These are phyloP conservation scores for Rhynchopsitta pachyrhyncha DNA, from an alignment of 2,113 vertebrate genomes.

Conservation along the genomic window DNA sequence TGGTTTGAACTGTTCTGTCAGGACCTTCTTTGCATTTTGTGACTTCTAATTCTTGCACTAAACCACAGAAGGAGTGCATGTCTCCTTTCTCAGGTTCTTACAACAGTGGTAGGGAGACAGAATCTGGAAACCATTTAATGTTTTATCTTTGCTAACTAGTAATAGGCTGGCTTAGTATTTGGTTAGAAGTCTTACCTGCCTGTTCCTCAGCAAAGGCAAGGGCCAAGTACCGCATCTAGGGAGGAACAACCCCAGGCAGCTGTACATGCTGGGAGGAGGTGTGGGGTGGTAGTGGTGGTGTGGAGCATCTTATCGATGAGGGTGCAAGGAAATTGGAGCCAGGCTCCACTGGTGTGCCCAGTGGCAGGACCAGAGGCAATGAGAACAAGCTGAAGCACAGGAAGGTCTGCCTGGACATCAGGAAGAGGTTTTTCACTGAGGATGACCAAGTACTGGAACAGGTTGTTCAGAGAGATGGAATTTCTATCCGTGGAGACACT, in stretches of 20 bases:
- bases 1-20: background rate
- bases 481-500: background rate
- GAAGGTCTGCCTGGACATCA: background rate
- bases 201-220: background rate
- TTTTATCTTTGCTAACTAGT: background rate
- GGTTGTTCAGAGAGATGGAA: background rate
- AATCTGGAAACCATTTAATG: background rate
- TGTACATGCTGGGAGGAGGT: accelerated
- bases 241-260: background rate
- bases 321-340: background rate
- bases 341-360: background rate
- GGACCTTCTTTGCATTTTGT: background rate
- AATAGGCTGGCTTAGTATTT: background rate
- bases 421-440: background rate
- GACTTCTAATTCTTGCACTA: background rate
- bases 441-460: background rate
- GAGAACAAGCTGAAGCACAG: background rate
- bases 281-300: too few relatives aligned
- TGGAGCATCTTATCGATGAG: background rate
- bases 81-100: background rate
- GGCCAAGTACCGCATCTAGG: background rate
- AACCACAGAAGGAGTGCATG: accelerated
- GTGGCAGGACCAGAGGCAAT: background rate
- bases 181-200: background rate
- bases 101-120: background rate